Conservation (phyloP, 2,113 vertebrate species). For the Scomber japonicus region DNA sequence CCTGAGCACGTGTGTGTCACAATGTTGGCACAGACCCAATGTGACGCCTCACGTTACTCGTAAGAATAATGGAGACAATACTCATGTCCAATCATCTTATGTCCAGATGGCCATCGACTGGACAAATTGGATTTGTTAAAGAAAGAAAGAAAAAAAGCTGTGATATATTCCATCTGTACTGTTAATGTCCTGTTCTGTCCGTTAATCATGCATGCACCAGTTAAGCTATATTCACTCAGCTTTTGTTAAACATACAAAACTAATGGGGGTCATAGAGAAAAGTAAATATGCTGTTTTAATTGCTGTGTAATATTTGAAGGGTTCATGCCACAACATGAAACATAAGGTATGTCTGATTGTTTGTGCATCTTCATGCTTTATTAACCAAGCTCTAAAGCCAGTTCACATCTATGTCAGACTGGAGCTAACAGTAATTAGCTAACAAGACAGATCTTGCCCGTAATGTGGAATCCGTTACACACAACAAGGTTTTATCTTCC, state of each 20-base stretch:
- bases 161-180: conserved; percentile 8
- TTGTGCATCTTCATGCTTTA: conserved; percentile 19
- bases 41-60: not conserved
- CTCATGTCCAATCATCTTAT: not conserved
- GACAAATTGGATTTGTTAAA: not conserved
- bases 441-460: conserved; percentile 17
- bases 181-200: not conserved
- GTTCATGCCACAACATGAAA: not conserved
- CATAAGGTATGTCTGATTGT: not conserved
- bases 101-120: not conserved
- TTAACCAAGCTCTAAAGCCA: conserved; percentile 2
- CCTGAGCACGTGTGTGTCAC: not conserved
- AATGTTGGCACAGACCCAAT: not conserved
- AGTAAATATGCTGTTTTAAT: not conserved
- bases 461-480: conserved; percentile 31
- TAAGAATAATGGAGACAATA: not conserved
- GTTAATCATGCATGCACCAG: not conserved
- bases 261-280: not conserved
- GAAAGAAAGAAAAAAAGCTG: not conserved
- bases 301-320: not conserved
- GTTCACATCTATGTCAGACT: conserved; percentile 26
- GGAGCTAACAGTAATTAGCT: conserved; percentile 27
- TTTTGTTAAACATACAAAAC: not conserved
- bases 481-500: conserved; percentile 20
- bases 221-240: not conserved